Base-by-base conservation (phyloP, 2,888 invertebrate genomes). In the Drepana falcataria region DNA sequence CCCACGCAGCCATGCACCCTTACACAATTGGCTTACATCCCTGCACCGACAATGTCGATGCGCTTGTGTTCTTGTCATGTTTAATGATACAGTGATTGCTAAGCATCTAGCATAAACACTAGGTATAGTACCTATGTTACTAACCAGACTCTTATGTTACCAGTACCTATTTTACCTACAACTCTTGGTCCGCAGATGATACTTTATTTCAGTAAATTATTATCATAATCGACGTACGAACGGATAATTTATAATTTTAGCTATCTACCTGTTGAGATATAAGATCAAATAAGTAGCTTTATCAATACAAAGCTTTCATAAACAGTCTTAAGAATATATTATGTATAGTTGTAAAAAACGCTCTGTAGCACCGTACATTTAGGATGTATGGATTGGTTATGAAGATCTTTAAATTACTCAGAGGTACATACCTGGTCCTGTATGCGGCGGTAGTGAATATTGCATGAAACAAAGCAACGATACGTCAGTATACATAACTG, bases 381-480 rank as follows among this genome's bases (percentile, higher is more conserved):
- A 21, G 21, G 21, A 21, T 21, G 21, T 21, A 21, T 21, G 21
- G 21, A 21, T 21, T 21, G 21, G 21, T 21, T 56, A 68, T 54
- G 52, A 53, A 49, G 51, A 40, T 54, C 44, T 54, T 49, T 52
- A 54, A 55, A 55, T 52, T 49, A n/a, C 54, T 47, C 9, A 9
- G 9, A 9, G 9, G 61, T 74, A 87, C 89, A 80, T 87, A 89
- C 89, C 89, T 89, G 89, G 71, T 89, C 89, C 89, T 89, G 71
- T 63, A 57, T 53, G 9, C 2, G 48, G 53, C 48, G 53, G 48
- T 56, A 54, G 59, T 54, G 57, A 60, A 67, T 70, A 59, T 59
- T 59, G 81, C 87, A 79, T 87, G 87, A 71, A 89, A 88, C 78
- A 86, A 84, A 79, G 71, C 55, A 55, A 64, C 57, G 58, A 54